These are phyloP conservation scores for Ceramica pisi DNA, from an alignment of 2,888 invertebrate species.

Conservation along the genomic window DNA sequence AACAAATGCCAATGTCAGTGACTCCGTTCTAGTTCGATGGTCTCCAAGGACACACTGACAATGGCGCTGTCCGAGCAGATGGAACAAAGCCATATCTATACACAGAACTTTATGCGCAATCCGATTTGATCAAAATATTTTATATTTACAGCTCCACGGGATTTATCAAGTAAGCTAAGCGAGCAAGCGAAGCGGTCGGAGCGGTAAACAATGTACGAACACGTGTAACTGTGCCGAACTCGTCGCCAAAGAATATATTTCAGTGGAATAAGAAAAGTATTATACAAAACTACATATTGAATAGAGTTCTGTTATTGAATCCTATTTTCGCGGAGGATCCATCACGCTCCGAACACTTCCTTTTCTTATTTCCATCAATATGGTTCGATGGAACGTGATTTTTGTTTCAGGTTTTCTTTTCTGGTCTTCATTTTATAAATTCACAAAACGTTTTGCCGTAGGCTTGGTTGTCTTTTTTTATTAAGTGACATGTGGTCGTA, in stretches of 20 bases:
- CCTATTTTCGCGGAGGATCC: conserved; percentile 8
- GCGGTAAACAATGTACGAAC: conserved; percentile 15
- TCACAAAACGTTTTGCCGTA: neutral
- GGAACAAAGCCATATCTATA: conserved; percentile 18
- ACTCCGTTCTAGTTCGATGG: neutral
- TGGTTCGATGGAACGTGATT: neutral
- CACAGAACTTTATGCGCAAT: conserved; percentile 12
- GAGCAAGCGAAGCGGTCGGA: neutral
- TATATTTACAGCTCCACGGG: conserved; percentile 29
- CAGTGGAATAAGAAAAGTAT: conserved; percentile 21
- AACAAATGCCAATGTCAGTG: conserved; percentile 5
- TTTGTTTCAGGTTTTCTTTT: neutral
- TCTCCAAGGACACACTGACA: conserved; percentile 1
- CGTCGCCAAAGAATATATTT: conserved; percentile 18
- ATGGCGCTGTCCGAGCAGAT: conserved; percentile 12
- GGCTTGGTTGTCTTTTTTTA: neutral
- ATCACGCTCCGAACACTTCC: conserved; percentile 8
- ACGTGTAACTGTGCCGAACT: conserved; percentile 11
- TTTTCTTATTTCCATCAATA: conserved; percentile 17
- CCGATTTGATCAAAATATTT: conserved; percentile 30
- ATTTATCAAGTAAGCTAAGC: conserved; percentile 7
- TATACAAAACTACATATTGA: conserved; percentile 36
- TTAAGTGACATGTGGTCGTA: neutral
- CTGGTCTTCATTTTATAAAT: neutral
- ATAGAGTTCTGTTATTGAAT: conserved; percentile 37